phyloP scores from a whole-genome alignment of 1,140 invertebrate genomes.

The Armadillidium nasatum region DNA sequence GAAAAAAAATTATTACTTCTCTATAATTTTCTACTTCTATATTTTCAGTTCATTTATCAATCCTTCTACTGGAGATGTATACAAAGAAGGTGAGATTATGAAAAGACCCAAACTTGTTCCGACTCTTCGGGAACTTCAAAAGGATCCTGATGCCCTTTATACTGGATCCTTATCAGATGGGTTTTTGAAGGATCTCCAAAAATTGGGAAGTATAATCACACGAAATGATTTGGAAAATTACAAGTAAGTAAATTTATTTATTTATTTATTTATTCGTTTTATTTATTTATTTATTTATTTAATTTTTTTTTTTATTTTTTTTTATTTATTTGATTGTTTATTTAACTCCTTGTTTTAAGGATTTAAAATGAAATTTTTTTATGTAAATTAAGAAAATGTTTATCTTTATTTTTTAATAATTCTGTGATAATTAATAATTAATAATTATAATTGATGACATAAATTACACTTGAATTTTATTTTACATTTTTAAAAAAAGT shows the following conservation, averaged over 20 bases:
- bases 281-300: conserved; percentile 21
- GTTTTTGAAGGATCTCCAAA: conserved; percentile 45
- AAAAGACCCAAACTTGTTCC: conserved; percentile 49
- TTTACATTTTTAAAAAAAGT: too few species aligned
- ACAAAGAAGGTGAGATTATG: conserved; percentile 52
- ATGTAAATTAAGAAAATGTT: too few species aligned
- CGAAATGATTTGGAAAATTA: conserved; percentile 47
- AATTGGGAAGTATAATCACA: conserved; percentile 48
- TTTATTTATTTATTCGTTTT: conserved; percentile 29
- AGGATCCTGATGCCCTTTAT: conserved; percentile 46
- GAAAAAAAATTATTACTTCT: too few species aligned
- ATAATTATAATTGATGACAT: too few species aligned
- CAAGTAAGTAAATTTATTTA: conserved; percentile 34
- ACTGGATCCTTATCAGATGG: conserved; percentile 36
- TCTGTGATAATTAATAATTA: too few species aligned
- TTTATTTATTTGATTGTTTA: neutral
- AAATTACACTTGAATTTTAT: too few species aligned
- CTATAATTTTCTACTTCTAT: conserved; percentile 2
- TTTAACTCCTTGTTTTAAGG: too few species aligned
- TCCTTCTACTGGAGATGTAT: conserved; percentile 49
- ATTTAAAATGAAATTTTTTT: too few species aligned
- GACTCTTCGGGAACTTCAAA: conserved; percentile 51
- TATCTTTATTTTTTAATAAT: too few species aligned
- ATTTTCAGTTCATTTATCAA: conserved; percentile 50
- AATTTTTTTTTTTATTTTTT: too few species aligned